Evolutionary conservation across 2,113 vertebrate species (phyloP).

Genomic region (Oreamnos americanus): DNA sequence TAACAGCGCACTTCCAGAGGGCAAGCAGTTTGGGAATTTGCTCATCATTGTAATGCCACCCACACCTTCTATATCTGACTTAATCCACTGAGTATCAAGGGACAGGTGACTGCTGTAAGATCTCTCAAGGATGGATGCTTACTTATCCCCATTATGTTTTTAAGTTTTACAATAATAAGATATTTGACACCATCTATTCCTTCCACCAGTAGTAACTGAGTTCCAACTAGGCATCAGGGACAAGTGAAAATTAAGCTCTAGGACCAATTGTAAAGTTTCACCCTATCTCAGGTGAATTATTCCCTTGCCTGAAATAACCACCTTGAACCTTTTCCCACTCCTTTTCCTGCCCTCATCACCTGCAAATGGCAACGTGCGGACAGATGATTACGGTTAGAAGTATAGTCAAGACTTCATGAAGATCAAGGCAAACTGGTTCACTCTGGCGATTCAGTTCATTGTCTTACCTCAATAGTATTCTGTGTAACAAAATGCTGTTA

Average conservation of each 20-base stretch:
- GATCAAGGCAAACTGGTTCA: neutral
- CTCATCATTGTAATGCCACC: neutral
- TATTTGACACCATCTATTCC: neutral
- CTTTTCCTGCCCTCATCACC: neutral
- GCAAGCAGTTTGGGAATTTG: constrained; percentile 15
- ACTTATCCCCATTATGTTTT: neutral
- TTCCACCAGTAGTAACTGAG: neutral
- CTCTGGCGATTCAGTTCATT: neutral
- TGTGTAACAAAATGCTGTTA: neutral
- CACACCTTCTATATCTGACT: neutral
- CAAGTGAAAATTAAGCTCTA: neutral
- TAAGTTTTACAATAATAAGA: neutral
- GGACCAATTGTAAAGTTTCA: neutral
- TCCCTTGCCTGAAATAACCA: neutral
- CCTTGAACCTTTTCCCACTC: neutral
- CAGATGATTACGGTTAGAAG: neutral
- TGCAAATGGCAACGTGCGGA: neutral
- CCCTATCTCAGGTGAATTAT: neutral
- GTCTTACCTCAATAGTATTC: neutral
- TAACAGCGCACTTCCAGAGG: neutral
- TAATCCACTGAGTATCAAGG: neutral
- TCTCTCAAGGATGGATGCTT: neutral
- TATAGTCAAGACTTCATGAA: neutral
- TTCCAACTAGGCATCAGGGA: neutral
- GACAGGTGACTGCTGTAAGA: neutral